Conservation (phyloP, 2,888 invertebrate species). For the Drosophila buzzatii region DNA sequence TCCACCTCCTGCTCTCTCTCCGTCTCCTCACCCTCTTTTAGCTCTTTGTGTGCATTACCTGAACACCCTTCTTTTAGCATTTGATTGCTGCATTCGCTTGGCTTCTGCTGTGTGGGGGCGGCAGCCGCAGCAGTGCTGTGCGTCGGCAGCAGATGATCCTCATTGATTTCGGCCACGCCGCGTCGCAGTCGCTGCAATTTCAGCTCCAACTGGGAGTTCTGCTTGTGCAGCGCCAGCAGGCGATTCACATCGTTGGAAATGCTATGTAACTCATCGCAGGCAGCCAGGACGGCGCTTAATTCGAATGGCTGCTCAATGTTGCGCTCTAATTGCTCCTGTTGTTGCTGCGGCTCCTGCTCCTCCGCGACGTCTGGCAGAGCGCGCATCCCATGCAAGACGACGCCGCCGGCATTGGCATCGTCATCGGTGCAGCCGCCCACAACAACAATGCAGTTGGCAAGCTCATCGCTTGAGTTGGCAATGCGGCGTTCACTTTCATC, state of each 20-base stretch:
- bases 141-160: constrained; percentile 76
- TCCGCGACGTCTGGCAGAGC: constrained; percentile 56
- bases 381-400: constrained; percentile 79
- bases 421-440: constrained; percentile 80
- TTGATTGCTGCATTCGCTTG: constrained; percentile 44
- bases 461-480: constrained; percentile 76
- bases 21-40: no score
- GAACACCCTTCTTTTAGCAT: not conserved
- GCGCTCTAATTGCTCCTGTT: constrained; percentile 58
- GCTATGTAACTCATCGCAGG: constrained; percentile 81
- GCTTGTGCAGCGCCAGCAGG: constrained; percentile 77
- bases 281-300: constrained; percentile 67
- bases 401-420: constrained; percentile 65
- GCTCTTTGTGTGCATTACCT: not conserved
- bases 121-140: constrained; percentile 63
- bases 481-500: constrained; percentile 78
- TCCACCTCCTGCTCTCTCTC: not conserved
- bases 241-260: constrained; percentile 84
- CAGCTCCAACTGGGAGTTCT: constrained; percentile 80
- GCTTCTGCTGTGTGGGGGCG: constrained; percentile 52
- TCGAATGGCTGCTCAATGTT: constrained; percentile 43
- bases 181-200: constrained; percentile 82
- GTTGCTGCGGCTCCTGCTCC: constrained; percentile 17
- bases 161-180: constrained; percentile 83
- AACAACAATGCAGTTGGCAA: constrained; percentile 83